Conservation (phyloP, 2,113 vertebrate species). For the Eonycteris spelaea region DNA sequence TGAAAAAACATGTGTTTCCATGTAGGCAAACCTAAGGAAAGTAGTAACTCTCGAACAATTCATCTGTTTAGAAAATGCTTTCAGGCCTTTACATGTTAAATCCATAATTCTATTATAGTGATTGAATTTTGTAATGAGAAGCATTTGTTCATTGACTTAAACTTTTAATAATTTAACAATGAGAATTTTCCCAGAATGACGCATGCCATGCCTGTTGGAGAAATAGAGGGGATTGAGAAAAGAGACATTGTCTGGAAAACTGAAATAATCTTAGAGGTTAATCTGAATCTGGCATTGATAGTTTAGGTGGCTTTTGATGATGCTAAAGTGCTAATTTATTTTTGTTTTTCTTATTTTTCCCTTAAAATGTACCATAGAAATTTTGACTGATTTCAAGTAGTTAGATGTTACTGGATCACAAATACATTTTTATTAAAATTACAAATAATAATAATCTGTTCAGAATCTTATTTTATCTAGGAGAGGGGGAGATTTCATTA, state of each 20-base stretch:
- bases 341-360: conserved; percentile 53
- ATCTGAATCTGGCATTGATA: neutral
- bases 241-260: conserved; percentile 32
- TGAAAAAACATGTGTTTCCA: conserved; percentile 67
- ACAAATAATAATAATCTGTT: neutral
- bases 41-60: conserved; percentile 56
- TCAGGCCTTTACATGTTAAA: conserved; percentile 64
- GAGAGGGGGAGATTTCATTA: conserved; percentile 28
- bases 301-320: conserved; percentile 43
- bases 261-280: conserved; percentile 10
- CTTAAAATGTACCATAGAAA: neutral
- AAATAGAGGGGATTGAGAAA: neutral
- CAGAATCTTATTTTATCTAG: conserved; percentile 25
- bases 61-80: conserved; percentile 71
- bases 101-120: conserved; percentile 73
- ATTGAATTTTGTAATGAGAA: conserved; percentile 70
- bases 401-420: neutral
- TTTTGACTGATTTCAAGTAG: conserved; percentile 32
- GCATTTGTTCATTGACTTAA: conserved; percentile 68
- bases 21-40: conserved; percentile 55
- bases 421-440: conserved; percentile 28
- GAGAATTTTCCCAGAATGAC: conserved; percentile 59
- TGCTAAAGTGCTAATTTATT: neutral
- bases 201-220: neutral
- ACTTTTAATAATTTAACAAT: conserved; percentile 56